Conservation (phyloP, 2,113 vertebrate species). For the Vulpes vulpes region DNA sequence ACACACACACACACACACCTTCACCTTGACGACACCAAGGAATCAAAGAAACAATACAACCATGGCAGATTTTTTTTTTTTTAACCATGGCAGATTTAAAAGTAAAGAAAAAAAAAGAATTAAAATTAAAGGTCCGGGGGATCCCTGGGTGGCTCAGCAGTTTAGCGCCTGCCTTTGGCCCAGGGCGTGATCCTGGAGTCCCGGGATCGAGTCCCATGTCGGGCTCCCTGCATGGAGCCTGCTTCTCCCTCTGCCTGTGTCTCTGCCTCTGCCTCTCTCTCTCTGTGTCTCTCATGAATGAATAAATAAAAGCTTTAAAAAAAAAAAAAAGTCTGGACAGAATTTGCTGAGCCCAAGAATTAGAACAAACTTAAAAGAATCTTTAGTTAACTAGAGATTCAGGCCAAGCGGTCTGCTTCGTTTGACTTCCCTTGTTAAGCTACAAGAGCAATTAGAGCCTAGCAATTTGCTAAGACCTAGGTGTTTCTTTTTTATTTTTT, state of each 20-base stretch:
- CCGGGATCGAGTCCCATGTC: too few relatives aligned
- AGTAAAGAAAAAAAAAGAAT: not conserved
- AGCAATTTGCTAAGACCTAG: not conserved
- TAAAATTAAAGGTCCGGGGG: not conserved
- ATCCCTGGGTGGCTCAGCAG: too few relatives aligned
- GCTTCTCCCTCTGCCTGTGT: too few relatives aligned
- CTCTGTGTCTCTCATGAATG: too few relatives aligned
- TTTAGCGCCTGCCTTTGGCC: too few relatives aligned
- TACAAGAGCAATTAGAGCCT: not conserved
- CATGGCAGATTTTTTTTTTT: not conserved
- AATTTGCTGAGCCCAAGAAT: not conserved
- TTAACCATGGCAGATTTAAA: not conserved
- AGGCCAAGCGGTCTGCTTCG: not conserved
- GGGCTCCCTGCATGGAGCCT: too few relatives aligned
- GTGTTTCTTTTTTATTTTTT: not conserved
- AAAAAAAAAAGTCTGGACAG: not conserved
- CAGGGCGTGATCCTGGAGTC: too few relatives aligned
- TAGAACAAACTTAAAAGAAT: not conserved
- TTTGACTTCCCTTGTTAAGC: not conserved
- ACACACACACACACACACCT: not conserved
- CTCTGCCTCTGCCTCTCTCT: too few relatives aligned
- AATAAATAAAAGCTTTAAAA: too few relatives aligned
- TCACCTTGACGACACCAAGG: not conserved
- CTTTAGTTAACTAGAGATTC: slow-evolving; percentile 6
- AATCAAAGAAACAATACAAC: not conserved